Evolutionary conservation across 2,888 invertebrate genomes (phyloP).

Genomic region (Tricholauxania praeusta): DNA sequence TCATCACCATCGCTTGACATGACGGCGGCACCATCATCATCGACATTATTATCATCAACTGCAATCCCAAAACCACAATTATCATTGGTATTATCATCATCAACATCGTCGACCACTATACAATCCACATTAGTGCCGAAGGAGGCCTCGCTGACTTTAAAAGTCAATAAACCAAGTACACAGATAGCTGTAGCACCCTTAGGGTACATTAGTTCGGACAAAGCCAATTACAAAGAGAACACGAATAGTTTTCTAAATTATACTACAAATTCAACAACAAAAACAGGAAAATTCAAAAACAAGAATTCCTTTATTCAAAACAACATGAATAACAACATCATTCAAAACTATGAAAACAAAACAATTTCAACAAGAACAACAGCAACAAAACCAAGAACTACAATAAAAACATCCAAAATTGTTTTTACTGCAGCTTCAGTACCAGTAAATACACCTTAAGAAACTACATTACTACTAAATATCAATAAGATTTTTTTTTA

Average conservation of each 20-base stretch:
- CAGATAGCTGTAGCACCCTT: conserved; percentile 37
- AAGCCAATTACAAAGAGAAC: too few relatives aligned
- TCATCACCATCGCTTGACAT: conserved; percentile 38
- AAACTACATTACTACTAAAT: not conserved
- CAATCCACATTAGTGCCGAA: too few relatives aligned
- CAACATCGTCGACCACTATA: not conserved
- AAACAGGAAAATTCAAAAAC: conserved; percentile 32
- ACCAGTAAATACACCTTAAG: conserved; percentile 54
- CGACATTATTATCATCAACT: conserved; percentile 27
- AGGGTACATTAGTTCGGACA: conserved; percentile 27
- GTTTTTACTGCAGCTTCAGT: conserved; percentile 48
- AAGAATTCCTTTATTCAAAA: conserved; percentile 5
- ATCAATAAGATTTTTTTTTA: conserved; percentile 1
- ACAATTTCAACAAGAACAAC: conserved; percentile 12
- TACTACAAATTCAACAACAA: conserved; percentile 15
- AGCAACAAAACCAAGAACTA: conserved; percentile 38
- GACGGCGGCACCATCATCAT: conserved; percentile 38
- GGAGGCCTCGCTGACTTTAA: not conserved
- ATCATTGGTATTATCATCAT: conserved; percentile 31
- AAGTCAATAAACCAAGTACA: conserved; percentile 34
- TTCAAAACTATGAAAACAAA: conserved; percentile 45
- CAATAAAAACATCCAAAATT: conserved; percentile 31
- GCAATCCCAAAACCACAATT: conserved; percentile 24
- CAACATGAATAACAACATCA: conserved; percentile 31
- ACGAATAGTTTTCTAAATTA: not conserved